Conservation (phyloP, 1,140 invertebrate genomes). For the Eupristina koningsbergeri region DNA sequence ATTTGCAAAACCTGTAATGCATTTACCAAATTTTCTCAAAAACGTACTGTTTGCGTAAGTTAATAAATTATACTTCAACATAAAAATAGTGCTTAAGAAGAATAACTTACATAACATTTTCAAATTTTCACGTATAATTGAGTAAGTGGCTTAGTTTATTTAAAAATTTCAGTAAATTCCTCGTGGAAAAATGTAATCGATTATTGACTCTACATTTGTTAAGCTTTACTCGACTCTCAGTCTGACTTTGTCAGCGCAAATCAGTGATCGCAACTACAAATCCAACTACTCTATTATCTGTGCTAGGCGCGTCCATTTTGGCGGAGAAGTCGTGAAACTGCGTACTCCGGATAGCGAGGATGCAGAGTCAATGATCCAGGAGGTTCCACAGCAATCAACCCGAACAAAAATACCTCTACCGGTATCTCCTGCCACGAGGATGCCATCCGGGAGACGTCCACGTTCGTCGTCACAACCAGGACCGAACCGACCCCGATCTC, state of each 20-base stretch:
- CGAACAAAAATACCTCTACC: slow-evolving; percentile 69
- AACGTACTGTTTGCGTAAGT: background rate
- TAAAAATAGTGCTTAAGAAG: background rate
- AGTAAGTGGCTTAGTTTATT: background rate
- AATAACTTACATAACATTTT: background rate
- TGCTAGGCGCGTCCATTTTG: slow-evolving; percentile 81
- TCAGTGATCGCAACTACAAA: background rate
- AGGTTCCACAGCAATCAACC: background rate
- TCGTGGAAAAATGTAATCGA: background rate
- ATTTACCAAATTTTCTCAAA: background rate
- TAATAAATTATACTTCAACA: background rate
- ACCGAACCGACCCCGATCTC: background rate
- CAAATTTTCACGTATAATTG: background rate
- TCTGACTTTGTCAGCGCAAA: background rate
- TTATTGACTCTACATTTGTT: no score
- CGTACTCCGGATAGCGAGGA: slow-evolving; percentile 86
- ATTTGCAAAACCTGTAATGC: no score
- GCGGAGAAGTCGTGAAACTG: slow-evolving; percentile 86
- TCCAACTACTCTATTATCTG: background rate
- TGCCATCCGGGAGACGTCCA: slow-evolving; percentile 54
- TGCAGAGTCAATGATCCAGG: slow-evolving; percentile 54
- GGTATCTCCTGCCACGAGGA: slow-evolving; percentile 65
- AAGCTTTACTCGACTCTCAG: background rate
- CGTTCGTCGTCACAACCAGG: slow-evolving; percentile 58
- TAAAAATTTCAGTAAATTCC: background rate